Conservation (phyloP, 1,140 invertebrate genomes). For the Amyelois transitella region DNA sequence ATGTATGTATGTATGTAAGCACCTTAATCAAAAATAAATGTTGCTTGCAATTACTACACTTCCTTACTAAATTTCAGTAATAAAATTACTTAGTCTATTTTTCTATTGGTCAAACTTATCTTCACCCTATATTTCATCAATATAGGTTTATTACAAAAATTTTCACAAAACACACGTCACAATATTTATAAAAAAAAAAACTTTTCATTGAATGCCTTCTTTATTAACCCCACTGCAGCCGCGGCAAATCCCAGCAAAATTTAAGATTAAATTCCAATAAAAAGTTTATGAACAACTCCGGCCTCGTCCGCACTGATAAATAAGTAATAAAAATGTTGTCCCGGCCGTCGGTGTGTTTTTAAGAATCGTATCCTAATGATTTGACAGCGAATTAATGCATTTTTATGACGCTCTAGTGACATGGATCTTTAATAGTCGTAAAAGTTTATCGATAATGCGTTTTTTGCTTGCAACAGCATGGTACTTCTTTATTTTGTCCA, state of each 20-base stretch:
- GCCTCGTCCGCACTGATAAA: conserved; percentile 28
- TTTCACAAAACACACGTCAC: no score
- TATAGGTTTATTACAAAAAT: no score
- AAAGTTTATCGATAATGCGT: background rate
- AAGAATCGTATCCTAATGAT: conserved; percentile 11
- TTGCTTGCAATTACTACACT: no score
- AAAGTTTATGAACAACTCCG: conserved; percentile 41
- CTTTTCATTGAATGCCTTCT: background rate
- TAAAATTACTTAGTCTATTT: no score
- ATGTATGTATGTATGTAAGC: no score
- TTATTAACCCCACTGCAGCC: conserved; percentile 3
- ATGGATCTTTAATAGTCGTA: background rate
- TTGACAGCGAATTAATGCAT: conserved; percentile 30
- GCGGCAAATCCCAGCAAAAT: conserved; percentile 50
- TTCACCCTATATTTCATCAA: no score
- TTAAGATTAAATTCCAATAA: conserved; percentile 54
- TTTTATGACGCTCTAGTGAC: conserved; percentile 17
- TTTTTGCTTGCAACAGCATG: background rate
- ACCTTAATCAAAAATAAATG: no score
- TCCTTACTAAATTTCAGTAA: no score
- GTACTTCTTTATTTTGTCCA: background rate
- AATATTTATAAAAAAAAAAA: background rate
- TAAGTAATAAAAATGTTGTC: conserved; percentile 31
- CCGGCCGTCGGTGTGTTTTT: conserved; percentile 22
- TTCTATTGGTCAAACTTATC: no score